phyloP scores from a whole-genome alignment of 2,888 invertebrate species.

The Ctenicera cuprea region DNA sequence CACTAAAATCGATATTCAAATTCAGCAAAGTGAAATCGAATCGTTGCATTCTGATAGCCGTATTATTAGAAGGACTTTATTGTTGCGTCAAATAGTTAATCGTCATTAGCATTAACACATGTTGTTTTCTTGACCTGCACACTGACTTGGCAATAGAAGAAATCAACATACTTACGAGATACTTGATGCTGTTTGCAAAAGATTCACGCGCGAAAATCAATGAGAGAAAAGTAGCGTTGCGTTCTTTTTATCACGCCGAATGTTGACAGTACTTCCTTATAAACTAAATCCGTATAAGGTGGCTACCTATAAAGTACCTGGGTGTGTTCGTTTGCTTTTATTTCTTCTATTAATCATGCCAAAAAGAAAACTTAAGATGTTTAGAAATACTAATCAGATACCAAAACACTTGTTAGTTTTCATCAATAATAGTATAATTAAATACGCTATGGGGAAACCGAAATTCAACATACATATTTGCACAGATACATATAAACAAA shows the following conservation, averaged over 20 bases:
- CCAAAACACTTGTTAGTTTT: no score
- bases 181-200: constrained; percentile 25
- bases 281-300: not conserved
- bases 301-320: not conserved
- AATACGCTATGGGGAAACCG: no score
- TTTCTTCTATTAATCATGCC: not conserved
- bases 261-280: not conserved
- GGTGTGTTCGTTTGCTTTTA: not conserved
- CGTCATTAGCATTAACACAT: constrained; percentile 8
- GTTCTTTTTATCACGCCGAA: constrained; percentile 5
- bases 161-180: constrained; percentile 35
- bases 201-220: constrained; percentile 25
- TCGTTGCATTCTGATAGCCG: constrained; percentile 16
- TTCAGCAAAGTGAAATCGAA: constrained; percentile 35
- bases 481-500: no score
- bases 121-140: constrained; percentile 20
- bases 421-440: no score
- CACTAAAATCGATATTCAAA: constrained; percentile 28
- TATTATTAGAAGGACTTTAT: constrained; percentile 22
- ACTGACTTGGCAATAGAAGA: constrained; percentile 22
- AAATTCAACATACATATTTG: no score
- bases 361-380: no score
- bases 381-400: no score
- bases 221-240: constrained; percentile 29
- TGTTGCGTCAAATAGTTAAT: constrained; percentile 15